These are phyloP conservation scores for Nipponacmea schrenckii DNA, from an alignment of 2,888 invertebrate species.

Conservation along the genomic window DNA sequence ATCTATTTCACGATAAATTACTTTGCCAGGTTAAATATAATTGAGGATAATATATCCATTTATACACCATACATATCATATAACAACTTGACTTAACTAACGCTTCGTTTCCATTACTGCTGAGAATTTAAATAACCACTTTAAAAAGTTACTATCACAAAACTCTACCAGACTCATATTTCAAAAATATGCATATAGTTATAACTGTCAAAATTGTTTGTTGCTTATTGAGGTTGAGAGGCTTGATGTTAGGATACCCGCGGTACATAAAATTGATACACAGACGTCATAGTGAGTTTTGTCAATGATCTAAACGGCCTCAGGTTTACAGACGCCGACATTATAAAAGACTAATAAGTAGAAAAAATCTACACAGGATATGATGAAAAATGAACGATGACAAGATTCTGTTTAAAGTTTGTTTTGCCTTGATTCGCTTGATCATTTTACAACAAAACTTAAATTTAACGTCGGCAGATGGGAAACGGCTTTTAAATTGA, in stretches of 20 bases:
- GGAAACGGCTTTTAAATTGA: too few relatives aligned
- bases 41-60: slow-evolving; percentile 7
- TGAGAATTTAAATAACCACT: slow-evolving; percentile 1
- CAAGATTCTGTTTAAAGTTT: too few relatives aligned
- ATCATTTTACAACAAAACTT: too few relatives aligned
- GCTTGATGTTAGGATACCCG: slow-evolving; percentile 3
- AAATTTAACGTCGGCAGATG: too few relatives aligned
- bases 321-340: slow-evolving; percentile 9
- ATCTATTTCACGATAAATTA: slow-evolving; percentile 1
- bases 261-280: slow-evolving; percentile 8
- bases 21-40: background rate
- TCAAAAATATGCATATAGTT: slow-evolving; percentile 8
- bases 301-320: slow-evolving; percentile 1
- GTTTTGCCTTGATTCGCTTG: too few relatives aligned
- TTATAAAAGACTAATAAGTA: slow-evolving; percentile 4
- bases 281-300: background rate
- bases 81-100: background rate
- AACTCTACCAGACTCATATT: background rate
- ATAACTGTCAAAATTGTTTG: slow-evolving; percentile 3
- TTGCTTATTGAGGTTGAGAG: background rate
- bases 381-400: too few relatives aligned
- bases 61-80: background rate
- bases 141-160: slow-evolving; percentile 7
- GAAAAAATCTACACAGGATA: background rate
- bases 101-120: background rate